phyloP scores from a whole-genome alignment of 2,113 vertebrate genomes.

The Indicator indicator region DNA sequence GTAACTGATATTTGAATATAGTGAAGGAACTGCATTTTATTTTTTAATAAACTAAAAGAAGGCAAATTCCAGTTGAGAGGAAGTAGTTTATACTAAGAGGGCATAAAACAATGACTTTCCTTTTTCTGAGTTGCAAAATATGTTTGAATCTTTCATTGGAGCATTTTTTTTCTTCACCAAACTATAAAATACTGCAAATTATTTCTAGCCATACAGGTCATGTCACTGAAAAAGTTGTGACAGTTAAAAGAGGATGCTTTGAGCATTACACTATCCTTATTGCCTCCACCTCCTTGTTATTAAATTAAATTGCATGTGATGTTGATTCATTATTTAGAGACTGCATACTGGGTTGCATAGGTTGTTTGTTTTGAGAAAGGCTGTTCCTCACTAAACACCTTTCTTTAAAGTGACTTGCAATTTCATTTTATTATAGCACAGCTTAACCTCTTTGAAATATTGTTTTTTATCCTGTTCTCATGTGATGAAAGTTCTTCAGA shows the following conservation, averaged over 20 bases:
- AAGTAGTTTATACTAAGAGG: neutral
- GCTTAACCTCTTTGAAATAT: neutral
- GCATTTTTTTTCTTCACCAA: neutral
- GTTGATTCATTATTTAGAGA: neutral
- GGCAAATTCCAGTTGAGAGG: neutral
- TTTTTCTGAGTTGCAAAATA: neutral
- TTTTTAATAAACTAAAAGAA: neutral
- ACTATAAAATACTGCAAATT: neutral
- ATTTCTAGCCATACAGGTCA: neutral
- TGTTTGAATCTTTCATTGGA: neutral
- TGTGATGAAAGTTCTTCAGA: neutral
- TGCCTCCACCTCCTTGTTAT: rapidly evolving
- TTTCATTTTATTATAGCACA: neutral
- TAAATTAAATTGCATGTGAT: neutral
- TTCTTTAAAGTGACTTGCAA: neutral
- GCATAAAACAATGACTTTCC: neutral
- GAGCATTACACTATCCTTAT: neutral
- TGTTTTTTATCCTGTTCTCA: neutral
- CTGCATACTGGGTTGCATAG: neutral
- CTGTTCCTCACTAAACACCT: neutral
- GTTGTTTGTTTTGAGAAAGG: neutral
- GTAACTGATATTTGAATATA: neutral
- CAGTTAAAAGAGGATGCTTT: neutral
- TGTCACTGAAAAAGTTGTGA: neutral
- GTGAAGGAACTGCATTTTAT: neutral